Percentiles rank a stretch among this genome's conserved stretches.
These are phyloP conservation scores for Clinocottus analis DNA, from an alignment of 2,113 vertebrate genomes.

Conservation along the genomic window DNA sequence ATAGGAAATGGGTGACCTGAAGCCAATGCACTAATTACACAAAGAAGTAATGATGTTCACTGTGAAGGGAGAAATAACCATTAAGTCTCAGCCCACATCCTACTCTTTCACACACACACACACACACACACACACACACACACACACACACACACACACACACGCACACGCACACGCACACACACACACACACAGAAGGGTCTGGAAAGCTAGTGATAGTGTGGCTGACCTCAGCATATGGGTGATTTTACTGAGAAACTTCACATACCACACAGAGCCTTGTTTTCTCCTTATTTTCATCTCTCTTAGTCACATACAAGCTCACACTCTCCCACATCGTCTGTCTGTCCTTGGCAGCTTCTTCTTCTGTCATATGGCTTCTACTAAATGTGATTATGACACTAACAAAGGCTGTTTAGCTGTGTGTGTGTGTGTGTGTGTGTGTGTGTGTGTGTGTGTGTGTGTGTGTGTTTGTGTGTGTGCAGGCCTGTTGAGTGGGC, in stretches of 20 bases:
- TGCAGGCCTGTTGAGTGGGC: constrained; percentile 66
- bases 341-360: constrained; percentile 63
- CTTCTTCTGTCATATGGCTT: constrained; percentile 68
- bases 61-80: constrained; percentile 6
- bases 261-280: constrained; percentile 44
- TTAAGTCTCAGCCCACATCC: neutral
- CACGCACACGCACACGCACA: constrained; percentile 14
- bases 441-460: neutral
- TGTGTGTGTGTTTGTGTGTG: neutral
- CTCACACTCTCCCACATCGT: constrained; percentile 61
- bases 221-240: constrained; percentile 76
- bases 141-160: constrained; percentile 25
- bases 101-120: constrained; percentile 10
- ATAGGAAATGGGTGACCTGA: neutral
- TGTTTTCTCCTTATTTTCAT: constrained; percentile 57
- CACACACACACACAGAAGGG: constrained; percentile 45
- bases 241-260: constrained; percentile 66
- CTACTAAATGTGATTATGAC: constrained; percentile 68
- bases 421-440: constrained; percentile 15
- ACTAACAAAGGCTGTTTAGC: constrained; percentile 62
- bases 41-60: neutral
- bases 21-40: neutral
- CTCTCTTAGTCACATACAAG: constrained; percentile 47
- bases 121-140: constrained; percentile 13
- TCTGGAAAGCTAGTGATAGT: constrained; percentile 69